Conservation (phyloP, 2,888 invertebrate genomes). For the Actias luna region DNA sequence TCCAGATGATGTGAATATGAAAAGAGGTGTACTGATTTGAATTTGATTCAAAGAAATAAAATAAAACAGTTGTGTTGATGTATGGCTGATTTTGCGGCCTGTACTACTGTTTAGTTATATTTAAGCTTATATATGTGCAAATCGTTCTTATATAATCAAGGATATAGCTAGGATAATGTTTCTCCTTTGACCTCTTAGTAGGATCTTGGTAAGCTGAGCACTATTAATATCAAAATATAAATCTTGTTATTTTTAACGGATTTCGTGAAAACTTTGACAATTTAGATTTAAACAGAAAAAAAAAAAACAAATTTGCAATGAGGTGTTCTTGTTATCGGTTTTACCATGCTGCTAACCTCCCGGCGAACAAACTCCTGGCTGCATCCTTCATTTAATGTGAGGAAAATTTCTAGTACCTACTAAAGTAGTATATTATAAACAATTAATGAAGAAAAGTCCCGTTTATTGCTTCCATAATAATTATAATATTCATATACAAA, state of each 20-base stretch:
- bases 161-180: too few relatives aligned
- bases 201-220: too few relatives aligned
- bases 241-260: too few relatives aligned
- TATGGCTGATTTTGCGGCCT: slow-evolving; percentile 50
- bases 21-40: not conserved
- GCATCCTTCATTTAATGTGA: slow-evolving; percentile 34
- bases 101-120: slow-evolving; percentile 28
- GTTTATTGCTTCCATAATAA: slow-evolving; percentile 72
- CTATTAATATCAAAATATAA: too few relatives aligned
- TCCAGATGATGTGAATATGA: not conserved
- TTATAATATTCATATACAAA: slow-evolving; percentile 66
- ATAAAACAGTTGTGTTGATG: slow-evolving; percentile 48
- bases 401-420: slow-evolving; percentile 30
- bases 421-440: slow-evolving; percentile 25
- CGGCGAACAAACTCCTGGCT: too few relatives aligned
- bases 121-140: slow-evolving; percentile 30
- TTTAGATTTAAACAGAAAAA: too few relatives aligned
- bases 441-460: slow-evolving; percentile 50
- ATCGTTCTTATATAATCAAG: slow-evolving; percentile 35
- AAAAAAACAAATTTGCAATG: too few relatives aligned
- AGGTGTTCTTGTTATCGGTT: too few relatives aligned
- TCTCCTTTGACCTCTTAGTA: too few relatives aligned
- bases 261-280: too few relatives aligned
- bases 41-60: not conserved
- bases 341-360: too few relatives aligned